Evolutionary conservation across 2,113 vertebrate species (phyloP), one percentile per base, ranked within the genome.

Genomic region (Camelus bactrianus): DNA sequence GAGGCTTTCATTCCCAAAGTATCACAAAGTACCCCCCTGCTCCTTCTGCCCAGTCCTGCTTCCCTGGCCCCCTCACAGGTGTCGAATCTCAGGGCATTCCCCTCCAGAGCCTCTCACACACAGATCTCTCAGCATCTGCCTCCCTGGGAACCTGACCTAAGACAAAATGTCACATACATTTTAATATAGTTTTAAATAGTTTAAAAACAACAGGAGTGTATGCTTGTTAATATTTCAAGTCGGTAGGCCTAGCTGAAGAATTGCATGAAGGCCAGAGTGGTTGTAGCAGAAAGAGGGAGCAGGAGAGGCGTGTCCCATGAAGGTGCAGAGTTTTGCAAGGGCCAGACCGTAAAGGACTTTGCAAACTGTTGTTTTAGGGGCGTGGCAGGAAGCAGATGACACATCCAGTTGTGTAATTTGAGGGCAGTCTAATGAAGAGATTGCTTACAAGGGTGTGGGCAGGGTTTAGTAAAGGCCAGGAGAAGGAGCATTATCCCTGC

Each of bases 341-440:
- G 26, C 42, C 15, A 30, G 85, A 72, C 38, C 50, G 3, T 46
- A 20, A 48, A 65, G 50, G 56, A 48, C 86, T 38, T 48, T 65
- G 64, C 22, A 56, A 84, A 38, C 35, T 82, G 42, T n/a, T 38
- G n/a, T n/a, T 16, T 4, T n/a, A 92, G 42, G 16, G 20, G 35
- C 28, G 2, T 52, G 72, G 32, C 82, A 96, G 94, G 92, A 93
- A 93, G 91, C 82, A 76, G 86, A 70, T 75, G 69, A 50, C 70
- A 69, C 24, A 75, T 5, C 38, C 48, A 46, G 0, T 30, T 72
- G 67, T 60, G 91, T 48, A 85, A 97, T 38, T 22, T 19, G 72
- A 85, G 58, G 81, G 35, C 35, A 52, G 52, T 69, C 67, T n/a
- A 70, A 46, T 20, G 73, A 70, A 35, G 46, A 30, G 32, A 82